phyloP scores from a whole-genome alignment of 1,140 invertebrate species.

The Aphelinus certus region DNA sequence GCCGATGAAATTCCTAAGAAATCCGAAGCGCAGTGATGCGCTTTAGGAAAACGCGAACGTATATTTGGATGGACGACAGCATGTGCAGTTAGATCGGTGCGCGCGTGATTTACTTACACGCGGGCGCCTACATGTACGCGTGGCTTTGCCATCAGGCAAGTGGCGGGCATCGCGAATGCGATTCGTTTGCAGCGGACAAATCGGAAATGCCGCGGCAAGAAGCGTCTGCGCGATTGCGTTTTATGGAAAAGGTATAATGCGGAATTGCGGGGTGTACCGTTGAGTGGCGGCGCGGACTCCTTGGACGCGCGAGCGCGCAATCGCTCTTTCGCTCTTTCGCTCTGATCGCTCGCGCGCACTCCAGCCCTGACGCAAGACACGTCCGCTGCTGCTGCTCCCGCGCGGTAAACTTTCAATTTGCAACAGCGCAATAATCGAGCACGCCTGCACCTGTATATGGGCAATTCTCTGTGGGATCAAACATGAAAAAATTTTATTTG shows the following conservation, averaged over 20 bases:
- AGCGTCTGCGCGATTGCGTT: background rate
- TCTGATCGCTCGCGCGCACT: too few relatives aligned
- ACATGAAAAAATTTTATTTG: too few relatives aligned
- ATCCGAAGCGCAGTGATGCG: too few relatives aligned
- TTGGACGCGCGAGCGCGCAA: background rate
- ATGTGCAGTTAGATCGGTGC: too few relatives aligned
- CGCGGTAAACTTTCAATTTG: conserved; percentile 26
- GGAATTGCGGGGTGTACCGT: conserved; percentile 10
- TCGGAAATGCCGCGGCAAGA: background rate
- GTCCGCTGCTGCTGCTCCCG: background rate
- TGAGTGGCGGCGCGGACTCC: background rate
- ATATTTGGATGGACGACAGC: too few relatives aligned
- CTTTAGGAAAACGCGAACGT: too few relatives aligned
- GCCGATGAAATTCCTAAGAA: too few relatives aligned
- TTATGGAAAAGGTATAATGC: conserved; percentile 8
- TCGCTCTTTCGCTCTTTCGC: conserved; percentile 4
- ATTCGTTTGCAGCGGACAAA: conserved; percentile 1
- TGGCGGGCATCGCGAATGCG: background rate
- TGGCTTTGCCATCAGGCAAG: too few relatives aligned
- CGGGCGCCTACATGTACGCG: too few relatives aligned
- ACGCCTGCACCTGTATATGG: background rate
- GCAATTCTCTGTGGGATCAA: too few relatives aligned
- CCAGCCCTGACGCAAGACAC: background rate
- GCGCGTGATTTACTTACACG: too few relatives aligned
- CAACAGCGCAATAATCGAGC: conserved; percentile 5